phyloP scores from a whole-genome alignment of 2,888 invertebrate genomes.

The Cerceris ruficornis region DNA sequence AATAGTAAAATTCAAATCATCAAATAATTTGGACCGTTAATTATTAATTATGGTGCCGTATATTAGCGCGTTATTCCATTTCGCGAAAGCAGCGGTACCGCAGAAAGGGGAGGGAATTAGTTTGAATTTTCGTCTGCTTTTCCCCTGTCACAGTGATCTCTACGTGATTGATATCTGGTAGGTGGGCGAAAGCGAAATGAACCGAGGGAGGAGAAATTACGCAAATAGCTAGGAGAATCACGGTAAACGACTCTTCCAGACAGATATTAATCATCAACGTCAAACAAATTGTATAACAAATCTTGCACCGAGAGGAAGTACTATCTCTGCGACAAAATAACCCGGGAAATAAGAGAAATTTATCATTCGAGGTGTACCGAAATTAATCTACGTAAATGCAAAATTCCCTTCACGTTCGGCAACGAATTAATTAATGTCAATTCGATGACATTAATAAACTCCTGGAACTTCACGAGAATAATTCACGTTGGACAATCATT shows the following conservation, averaged over 20 bases:
- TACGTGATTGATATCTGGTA: slow-evolving; percentile 11
- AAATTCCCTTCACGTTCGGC: too few species aligned
- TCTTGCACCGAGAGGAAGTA: neutral
- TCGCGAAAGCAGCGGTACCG: neutral
- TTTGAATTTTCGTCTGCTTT: neutral
- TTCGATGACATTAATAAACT: too few species aligned
- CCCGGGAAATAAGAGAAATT: neutral
- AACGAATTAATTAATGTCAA: too few species aligned
- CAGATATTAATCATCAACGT: slow-evolving; percentile 33
- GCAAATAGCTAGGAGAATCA: slow-evolving; percentile 11
- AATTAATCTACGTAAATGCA: too few species aligned
- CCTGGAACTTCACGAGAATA: too few species aligned
- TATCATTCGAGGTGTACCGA: neutral
- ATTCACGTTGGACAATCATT: too few species aligned
- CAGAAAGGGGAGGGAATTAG: neutral
- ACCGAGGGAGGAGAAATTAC: neutral
- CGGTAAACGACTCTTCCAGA: slow-evolving; percentile 4
- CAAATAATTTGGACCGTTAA: too few species aligned
- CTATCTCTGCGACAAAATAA: slow-evolving; percentile 3
- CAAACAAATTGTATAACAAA: neutral
- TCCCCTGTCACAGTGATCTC: slow-evolving; percentile 7
- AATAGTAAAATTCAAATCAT: too few species aligned
- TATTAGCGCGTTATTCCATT: neutral
- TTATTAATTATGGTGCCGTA: too few species aligned
- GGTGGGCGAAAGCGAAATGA: neutral